Percentiles rank a stretch among this genome's conserved stretches.
Evolutionary conservation across 2,113 vertebrate species (phyloP).

Genomic region (Bubo blakistoni): DNA sequence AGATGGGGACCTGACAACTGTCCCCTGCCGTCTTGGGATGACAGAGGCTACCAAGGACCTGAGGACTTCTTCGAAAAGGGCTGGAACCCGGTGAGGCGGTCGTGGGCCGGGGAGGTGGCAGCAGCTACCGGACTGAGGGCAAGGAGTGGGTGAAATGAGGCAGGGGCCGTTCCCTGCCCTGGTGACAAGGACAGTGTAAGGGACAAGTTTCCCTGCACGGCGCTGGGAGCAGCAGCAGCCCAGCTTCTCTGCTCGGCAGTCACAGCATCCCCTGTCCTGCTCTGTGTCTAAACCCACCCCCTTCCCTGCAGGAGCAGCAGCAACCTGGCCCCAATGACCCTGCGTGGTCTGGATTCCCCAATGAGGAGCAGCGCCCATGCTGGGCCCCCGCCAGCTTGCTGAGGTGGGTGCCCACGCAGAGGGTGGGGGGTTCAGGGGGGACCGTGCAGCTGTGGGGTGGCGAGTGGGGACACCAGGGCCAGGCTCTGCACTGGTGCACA

Average conservation of each 20-base stretch:
- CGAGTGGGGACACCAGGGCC: fast-evolving
- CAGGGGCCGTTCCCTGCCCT: background rate
- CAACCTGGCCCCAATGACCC: fast-evolving
- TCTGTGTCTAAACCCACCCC: background rate
- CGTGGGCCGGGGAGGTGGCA: no score
- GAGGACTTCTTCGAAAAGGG: background rate
- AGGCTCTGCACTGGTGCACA: background rate
- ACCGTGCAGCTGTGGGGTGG: background rate
- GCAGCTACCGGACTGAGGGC: fast-evolving
- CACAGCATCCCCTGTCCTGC: background rate
- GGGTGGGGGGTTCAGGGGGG: background rate
- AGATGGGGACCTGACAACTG: fast-evolving
- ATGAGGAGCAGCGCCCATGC: background rate
- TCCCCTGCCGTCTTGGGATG: background rate
- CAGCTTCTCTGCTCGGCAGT: background rate
- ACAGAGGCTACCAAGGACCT: background rate
- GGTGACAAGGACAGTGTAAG: background rate
- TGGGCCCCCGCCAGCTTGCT: fast-evolving
- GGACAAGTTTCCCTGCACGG: background rate
- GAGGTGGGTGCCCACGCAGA: background rate
- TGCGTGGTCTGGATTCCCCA: fast-evolving
- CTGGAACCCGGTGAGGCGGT: background rate
- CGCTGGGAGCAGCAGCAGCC: background rate
- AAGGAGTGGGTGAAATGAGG: fast-evolving
- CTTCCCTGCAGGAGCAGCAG: fast-evolving